Percentiles rank a stretch among this genome's conserved stretches.
Evolutionary conservation across 1,140 invertebrate species (phyloP).

Genomic region (Papilio helenus): DNA sequence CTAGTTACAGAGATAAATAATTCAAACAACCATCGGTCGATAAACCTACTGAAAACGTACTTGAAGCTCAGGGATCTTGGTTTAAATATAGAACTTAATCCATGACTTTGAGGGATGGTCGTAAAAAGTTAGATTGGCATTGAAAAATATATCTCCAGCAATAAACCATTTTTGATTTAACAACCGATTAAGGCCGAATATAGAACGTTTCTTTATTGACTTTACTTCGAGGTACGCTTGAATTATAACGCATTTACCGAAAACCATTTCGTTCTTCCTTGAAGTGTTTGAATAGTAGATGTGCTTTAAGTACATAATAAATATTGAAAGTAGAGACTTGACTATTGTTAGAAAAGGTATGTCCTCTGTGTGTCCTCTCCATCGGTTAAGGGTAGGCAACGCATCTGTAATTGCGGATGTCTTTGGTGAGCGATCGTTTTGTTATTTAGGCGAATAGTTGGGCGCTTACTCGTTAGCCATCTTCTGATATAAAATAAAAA

Average conservation of each 20-base stretch:
- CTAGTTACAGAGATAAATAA: conserved; percentile 58
- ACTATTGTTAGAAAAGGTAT: conserved; percentile 5
- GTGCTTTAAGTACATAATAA: conserved; percentile 29
- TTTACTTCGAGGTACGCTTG: conserved; percentile 26
- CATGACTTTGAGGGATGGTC: not conserved
- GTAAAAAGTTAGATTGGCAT: conserved; percentile 21
- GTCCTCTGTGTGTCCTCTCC: too few relatives aligned
- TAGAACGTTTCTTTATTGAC: conserved; percentile 24
- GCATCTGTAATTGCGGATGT: too few relatives aligned
- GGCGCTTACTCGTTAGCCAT: too few relatives aligned
- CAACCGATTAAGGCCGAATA: conserved; percentile 19
- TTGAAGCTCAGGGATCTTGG: conserved; percentile 49
- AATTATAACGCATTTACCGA: conserved; percentile 32
- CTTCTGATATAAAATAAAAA: too few relatives aligned
- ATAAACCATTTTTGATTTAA: conserved; percentile 34
- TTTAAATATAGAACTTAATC: conserved; percentile 43
- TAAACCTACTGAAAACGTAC: conserved; percentile 58
- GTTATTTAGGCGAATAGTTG: too few relatives aligned
- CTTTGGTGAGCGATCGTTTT: too few relatives aligned
- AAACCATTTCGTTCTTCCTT: conserved; percentile 34
- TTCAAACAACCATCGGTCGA: conserved; percentile 60
- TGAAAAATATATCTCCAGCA: conserved; percentile 19
- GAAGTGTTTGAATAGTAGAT: conserved; percentile 37
- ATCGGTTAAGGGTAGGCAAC: too few relatives aligned
- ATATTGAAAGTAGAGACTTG: conserved; percentile 28